Evolutionary conservation across 2,797 vertebrate species (phyloP).

Genomic region (Remorina albescens): DNA sequence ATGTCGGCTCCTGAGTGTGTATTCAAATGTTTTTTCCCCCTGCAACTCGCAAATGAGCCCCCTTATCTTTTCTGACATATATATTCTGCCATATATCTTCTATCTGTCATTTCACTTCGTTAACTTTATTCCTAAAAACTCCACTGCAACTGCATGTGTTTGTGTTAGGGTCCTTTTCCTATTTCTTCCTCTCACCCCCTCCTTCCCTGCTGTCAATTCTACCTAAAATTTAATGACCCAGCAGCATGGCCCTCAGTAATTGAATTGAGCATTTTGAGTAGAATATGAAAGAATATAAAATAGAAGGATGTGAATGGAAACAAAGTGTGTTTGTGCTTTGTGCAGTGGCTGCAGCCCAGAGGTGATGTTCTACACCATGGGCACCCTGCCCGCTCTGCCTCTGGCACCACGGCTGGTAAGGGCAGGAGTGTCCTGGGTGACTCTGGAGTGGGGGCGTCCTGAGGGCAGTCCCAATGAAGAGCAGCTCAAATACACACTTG

Average conservation of each 20-base stretch:
- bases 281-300: slow-evolving; percentile 1
- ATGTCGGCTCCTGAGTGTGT: neutral
- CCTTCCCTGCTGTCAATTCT: slow-evolving; percentile 1
- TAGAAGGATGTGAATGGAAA: neutral
- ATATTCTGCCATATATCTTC: slow-evolving; percentile 16
- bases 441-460: slow-evolving; percentile 93
- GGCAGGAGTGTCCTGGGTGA: slow-evolving; percentile 94
- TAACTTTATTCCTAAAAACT: neutral
- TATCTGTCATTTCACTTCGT: neutral
- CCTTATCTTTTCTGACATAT: neutral
- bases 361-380: slow-evolving; percentile 95
- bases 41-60: neutral
- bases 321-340: slow-evolving; percentile 26
- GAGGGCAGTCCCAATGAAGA: slow-evolving; percentile 93
- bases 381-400: slow-evolving; percentile 93
- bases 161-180: neutral
- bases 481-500: slow-evolving; percentile 93
- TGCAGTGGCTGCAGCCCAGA: slow-evolving; percentile 94
- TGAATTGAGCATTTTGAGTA: slow-evolving; percentile 15
- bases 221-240: slow-evolving; percentile 8
- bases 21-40: slow-evolving; percentile 2
- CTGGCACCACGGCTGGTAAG: slow-evolving; percentile 92
- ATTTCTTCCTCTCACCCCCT: neutral
- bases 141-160: neutral
- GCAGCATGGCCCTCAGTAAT: neutral